Percentiles rank a stretch among this genome's conserved stretches.
Evolutionary conservation across 2,113 vertebrate species (phyloP).

Genomic region (Ciconia boyciana): DNA sequence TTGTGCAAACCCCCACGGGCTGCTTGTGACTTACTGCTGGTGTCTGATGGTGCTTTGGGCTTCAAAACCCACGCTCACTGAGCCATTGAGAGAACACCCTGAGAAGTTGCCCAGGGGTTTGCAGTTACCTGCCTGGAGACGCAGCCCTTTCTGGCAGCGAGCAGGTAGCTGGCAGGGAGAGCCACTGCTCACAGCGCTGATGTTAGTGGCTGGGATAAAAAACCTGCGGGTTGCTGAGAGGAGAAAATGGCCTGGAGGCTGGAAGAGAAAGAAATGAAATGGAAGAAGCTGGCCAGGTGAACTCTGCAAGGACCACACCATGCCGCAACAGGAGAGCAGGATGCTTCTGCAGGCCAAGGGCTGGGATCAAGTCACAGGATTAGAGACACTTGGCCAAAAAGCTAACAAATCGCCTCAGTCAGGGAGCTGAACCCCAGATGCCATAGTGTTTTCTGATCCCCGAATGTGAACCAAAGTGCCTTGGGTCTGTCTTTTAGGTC

Average conservation of each 20-base stretch:
- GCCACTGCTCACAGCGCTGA: neutral
- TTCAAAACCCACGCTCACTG: neutral
- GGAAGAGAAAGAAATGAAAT: neutral
- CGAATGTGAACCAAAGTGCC: neutral
- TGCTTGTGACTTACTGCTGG: neutral
- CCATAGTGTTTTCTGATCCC: neutral
- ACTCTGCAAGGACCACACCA: neutral
- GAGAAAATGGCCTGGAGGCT: neutral
- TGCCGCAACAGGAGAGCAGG: neutral
- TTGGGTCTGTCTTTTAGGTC: neutral
- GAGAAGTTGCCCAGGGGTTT: neutral
- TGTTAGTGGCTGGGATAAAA: neutral
- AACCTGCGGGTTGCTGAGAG: neutral
- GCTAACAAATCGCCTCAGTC: neutral
- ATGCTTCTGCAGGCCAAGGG: neutral
- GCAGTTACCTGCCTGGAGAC: neutral
- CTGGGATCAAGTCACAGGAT: neutral
- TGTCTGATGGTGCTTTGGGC: neutral
- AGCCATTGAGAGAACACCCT: neutral
- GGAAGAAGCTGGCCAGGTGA: neutral
- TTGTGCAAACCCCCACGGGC: fast-evolving
- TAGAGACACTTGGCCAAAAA: neutral
- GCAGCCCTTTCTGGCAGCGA: neutral
- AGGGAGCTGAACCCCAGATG: neutral
- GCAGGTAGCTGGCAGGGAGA: neutral